A percentile compares a stretch with the other conserved stretches of the same genome.
phyloP scores from a whole-genome alignment of 1,140 invertebrate genomes.

The Dolichoris vasculosae region DNA sequence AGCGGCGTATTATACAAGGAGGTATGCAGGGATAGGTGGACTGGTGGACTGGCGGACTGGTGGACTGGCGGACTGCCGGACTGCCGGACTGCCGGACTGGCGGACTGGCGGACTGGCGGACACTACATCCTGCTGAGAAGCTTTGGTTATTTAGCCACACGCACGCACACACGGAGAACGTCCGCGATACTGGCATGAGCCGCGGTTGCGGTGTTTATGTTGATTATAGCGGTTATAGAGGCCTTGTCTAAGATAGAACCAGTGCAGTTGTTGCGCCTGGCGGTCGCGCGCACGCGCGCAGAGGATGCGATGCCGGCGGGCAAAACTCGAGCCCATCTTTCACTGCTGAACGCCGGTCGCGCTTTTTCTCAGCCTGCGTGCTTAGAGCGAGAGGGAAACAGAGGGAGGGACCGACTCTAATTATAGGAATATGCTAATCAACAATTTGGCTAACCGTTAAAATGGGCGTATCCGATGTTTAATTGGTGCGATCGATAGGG shows the following conservation, averaged over 20 bases:
- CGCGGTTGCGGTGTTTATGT: slow-evolving; percentile 59
- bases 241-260: slow-evolving; percentile 56
- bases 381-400: too few relatives aligned
- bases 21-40: background rate
- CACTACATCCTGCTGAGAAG: slow-evolving; percentile 25
- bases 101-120: background rate
- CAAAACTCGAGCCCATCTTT: slow-evolving; percentile 12
- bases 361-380: background rate
- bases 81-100: background rate
- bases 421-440: slow-evolving; percentile 32
- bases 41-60: background rate
- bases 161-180: background rate
- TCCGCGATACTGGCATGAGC: background rate
- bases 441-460: slow-evolving; percentile 23
- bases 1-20: background rate
- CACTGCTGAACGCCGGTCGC: background rate
- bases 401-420: too few relatives aligned
- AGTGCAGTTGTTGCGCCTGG: slow-evolving; percentile 54
- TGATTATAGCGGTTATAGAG: slow-evolving; percentile 61
- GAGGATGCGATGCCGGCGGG: slow-evolving; percentile 1
- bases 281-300: too few relatives aligned
- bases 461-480: background rate
- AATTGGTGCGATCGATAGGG: background rate
- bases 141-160: too few relatives aligned
- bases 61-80: background rate